phyloP scores from a whole-genome alignment of 2,888 invertebrate genomes.

The Prionchulus punctatus region DNA sequence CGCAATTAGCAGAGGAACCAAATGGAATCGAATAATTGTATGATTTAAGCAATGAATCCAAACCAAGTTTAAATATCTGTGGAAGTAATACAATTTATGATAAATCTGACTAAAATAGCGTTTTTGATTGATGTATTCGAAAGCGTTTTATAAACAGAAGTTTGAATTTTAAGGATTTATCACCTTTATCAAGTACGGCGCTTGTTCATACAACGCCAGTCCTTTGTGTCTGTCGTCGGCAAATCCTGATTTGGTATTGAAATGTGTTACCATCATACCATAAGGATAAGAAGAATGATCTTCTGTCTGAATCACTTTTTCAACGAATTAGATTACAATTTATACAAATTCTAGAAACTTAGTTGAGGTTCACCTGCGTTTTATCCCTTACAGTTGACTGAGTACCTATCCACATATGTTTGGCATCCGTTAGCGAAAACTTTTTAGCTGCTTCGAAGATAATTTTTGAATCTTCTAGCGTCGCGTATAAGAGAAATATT shows the following conservation, averaged over 20 bases:
- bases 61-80: no score
- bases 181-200: neutral
- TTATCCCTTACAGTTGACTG: constrained; percentile 39
- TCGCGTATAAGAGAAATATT: constrained; percentile 78
- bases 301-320: constrained; percentile 1
- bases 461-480: constrained; percentile 46
- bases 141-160: no score
- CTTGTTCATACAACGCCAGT: neutral
- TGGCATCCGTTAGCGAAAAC: constrained; percentile 62
- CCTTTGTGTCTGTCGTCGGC: neutral
- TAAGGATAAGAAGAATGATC: constrained; percentile 17
- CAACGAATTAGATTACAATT: neutral
- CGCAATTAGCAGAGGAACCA: constrained; percentile 2
- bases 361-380: neutral
- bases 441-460: constrained; percentile 53
- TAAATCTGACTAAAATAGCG: no score
- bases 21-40: neutral
- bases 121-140: no score
- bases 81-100: no score
- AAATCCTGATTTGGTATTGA: constrained; percentile 20
- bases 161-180: no score
- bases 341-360: neutral
- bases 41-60: neutral
- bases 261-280: constrained; percentile 29
- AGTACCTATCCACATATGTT: constrained; percentile 90